phyloP scores from a whole-genome alignment of 2,888 invertebrate species.

The Hipparchia sbordonii region DNA sequence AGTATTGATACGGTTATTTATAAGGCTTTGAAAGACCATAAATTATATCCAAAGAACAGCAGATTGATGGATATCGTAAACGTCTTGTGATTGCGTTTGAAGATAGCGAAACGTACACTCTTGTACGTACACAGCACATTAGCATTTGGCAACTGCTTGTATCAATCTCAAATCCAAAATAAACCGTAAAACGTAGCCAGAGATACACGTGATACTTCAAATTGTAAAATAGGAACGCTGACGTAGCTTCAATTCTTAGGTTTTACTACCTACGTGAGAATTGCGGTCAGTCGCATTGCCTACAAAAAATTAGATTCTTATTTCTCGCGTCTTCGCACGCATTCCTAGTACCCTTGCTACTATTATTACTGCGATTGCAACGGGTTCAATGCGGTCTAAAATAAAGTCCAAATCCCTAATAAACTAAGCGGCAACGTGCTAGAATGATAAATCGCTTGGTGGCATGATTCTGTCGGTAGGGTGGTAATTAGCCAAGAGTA shows the following conservation, averaged over 20 bases:
- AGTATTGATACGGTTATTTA: background rate
- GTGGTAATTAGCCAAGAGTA: too few species aligned
- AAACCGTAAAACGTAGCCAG: slow-evolving; percentile 33
- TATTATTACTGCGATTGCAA: too few species aligned
- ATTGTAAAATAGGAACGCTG: slow-evolving; percentile 27
- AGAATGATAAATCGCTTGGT: too few species aligned
- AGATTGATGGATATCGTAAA: slow-evolving; percentile 5
- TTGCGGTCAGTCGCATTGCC: background rate
- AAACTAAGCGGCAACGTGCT: too few species aligned
- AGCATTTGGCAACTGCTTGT: slow-evolving; percentile 43
- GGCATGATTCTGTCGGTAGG: too few species aligned
- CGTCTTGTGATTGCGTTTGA: slow-evolving; percentile 48
- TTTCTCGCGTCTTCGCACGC: background rate
- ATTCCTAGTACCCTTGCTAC: background rate
- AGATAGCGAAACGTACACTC: slow-evolving; percentile 48
- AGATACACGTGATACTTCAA: slow-evolving; percentile 14
- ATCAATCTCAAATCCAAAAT: slow-evolving; percentile 43
- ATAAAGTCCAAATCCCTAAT: too few species aligned
- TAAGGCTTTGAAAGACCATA: slow-evolving; percentile 6
- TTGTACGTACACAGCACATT: slow-evolving; percentile 35
- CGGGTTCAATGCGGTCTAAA: too few species aligned
- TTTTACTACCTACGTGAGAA: background rate
- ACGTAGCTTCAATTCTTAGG: background rate
- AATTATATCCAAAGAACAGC: slow-evolving; percentile 11
- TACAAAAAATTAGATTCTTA: background rate